phyloP scores from a whole-genome alignment of 2,797 vertebrate genomes.

The Sebastiscus albofasciatus region DNA sequence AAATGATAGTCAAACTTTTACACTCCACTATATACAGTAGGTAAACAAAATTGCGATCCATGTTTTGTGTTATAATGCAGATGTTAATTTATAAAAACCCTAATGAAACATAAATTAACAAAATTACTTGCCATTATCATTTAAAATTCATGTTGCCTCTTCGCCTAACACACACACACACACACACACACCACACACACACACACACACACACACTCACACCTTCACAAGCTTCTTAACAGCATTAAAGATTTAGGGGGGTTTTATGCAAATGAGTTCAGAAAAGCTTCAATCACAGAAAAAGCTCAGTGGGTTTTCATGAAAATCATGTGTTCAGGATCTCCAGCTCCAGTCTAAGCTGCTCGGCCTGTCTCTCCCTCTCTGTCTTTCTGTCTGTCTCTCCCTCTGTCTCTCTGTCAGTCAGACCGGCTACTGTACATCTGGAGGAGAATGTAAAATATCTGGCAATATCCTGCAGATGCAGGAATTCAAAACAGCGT shows the following conservation, averaged over 20 bases:
- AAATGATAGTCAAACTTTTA: neutral
- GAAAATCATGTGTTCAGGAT: constrained; percentile 28
- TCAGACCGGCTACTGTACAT: constrained; percentile 11
- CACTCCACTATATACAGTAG: neutral
- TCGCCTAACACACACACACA: neutral
- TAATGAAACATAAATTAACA: neutral
- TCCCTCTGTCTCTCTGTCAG: neutral
- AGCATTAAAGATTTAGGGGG: constrained; percentile 46
- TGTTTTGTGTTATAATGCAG: neutral
- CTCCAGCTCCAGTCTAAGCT: constrained; percentile 33
- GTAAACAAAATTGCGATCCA: neutral
- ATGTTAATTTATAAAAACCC: neutral
- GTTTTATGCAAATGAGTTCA: constrained; percentile 53
- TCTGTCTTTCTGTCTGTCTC: constrained; percentile 3
- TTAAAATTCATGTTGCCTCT: constrained; percentile 11
- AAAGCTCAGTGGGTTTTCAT: constrained; percentile 34
- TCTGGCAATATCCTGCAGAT: constrained; percentile 67
- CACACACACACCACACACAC: neutral
- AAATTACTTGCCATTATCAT: neutral
- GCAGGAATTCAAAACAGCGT: constrained; percentile 21
- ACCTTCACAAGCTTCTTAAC: constrained; percentile 45
- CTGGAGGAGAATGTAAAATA: constrained; percentile 57
- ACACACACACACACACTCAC: neutral
- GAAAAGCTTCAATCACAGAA: constrained; percentile 42
- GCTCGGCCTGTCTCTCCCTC: constrained; percentile 9